A percentile compares a stretch with the other conserved stretches of the same genome.
Evolutionary conservation across 2,888 invertebrate genomes (phyloP).

Genomic region (Epistrophella euchroma): DNA sequence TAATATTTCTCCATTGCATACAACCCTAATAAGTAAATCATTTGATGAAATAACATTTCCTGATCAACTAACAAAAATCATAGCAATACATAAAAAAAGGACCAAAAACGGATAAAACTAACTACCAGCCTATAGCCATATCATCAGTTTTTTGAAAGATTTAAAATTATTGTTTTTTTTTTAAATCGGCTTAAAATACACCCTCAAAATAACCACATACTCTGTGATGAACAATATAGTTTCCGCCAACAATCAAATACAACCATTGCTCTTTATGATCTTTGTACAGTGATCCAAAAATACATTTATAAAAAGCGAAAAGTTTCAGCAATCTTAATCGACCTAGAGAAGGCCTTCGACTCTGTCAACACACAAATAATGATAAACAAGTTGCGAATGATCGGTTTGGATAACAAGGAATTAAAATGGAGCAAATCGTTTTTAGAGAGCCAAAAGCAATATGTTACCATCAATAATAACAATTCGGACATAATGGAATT

Average conservation of each 20-base stretch:
- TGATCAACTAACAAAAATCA: background rate
- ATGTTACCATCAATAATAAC: too few relatives aligned
- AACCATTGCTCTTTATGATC: background rate
- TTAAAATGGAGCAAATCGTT: too few relatives aligned
- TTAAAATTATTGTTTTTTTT: background rate
- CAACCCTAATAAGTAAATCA: background rate
- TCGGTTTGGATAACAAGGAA: too few relatives aligned
- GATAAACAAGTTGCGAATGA: too few relatives aligned
- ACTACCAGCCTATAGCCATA: background rate
- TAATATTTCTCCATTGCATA: background rate
- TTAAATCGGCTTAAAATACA: background rate
- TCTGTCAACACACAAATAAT: too few relatives aligned
- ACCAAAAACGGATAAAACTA: background rate
- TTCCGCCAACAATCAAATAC: background rate
- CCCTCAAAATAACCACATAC: background rate
- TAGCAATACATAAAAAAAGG: background rate
- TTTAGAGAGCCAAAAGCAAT: too few relatives aligned
- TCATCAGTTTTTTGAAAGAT: background rate
- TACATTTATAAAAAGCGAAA: background rate
- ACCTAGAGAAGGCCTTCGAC: background rate
- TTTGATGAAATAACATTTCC: background rate
- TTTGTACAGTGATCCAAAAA: background rate
- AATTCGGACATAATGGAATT: too few relatives aligned
- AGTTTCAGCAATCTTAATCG: background rate
- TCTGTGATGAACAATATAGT: background rate